Evolutionary conservation across 1,140 invertebrate genomes (phyloP).

Genomic region (Ceratosolen fusciceps): DNA sequence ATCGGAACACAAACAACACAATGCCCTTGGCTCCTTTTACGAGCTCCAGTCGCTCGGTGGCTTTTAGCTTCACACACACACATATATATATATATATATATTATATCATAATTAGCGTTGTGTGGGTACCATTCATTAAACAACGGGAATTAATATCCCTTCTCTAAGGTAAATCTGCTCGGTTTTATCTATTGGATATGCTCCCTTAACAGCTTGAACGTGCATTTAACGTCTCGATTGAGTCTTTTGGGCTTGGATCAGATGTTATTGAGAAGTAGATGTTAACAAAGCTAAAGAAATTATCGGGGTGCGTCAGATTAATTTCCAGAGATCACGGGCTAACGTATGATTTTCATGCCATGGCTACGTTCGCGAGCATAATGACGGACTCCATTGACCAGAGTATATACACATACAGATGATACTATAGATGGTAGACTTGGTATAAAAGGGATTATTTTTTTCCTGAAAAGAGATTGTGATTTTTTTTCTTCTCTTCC

Average conservation of each 20-base stretch:
- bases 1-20: neutral
- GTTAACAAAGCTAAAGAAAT: too few relatives aligned
- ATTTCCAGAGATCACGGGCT: slow-evolving; percentile 16
- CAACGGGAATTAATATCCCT: too few relatives aligned
- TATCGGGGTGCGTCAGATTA: too few relatives aligned
- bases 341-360: slow-evolving; percentile 38
- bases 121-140: too few relatives aligned
- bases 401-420: too few relatives aligned
- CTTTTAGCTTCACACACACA: neutral
- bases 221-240: too few relatives aligned
- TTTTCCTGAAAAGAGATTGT: slow-evolving; percentile 42
- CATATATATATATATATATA: too few relatives aligned
- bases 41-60: neutral
- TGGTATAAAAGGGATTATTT: slow-evolving; percentile 29
- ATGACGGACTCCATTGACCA: slow-evolving; percentile 43
- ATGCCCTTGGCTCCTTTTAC: neutral
- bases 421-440: slow-evolving; percentile 34
- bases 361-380: slow-evolving; percentile 38
- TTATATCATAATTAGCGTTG: too few relatives aligned
- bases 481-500: slow-evolving; percentile 39
- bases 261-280: too few relatives aligned
- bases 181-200: too few relatives aligned
- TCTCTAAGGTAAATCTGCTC: neutral
- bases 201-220: too few relatives aligned
- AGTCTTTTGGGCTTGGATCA: too few relatives aligned